Evolutionary conservation across 2,113 vertebrate species (phyloP).

Genomic region (Corythoichthys intestinalis): DNA sequence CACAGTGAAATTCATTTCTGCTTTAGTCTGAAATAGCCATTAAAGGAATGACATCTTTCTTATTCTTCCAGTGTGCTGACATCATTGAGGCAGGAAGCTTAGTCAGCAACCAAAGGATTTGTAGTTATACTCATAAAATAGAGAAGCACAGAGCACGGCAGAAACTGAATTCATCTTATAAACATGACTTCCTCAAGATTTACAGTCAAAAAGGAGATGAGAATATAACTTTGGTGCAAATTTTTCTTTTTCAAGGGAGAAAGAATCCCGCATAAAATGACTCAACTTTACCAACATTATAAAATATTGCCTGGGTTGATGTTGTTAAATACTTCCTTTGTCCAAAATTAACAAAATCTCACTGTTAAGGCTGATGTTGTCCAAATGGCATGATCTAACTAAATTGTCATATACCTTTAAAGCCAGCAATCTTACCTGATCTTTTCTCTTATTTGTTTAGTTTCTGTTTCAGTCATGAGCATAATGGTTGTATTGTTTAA

Average conservation of each 20-base stretch:
- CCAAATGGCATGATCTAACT: neutral
- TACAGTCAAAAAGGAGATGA: constrained; percentile 16
- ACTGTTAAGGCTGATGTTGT: neutral
- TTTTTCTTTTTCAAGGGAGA: neutral
- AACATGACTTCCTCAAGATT: constrained; percentile 21
- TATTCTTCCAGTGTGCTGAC: constrained; percentile 11
- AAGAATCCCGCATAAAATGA: neutral
- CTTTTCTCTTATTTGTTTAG: neutral
- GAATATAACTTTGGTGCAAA: constrained; percentile 20
- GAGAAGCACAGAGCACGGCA: constrained; percentile 13
- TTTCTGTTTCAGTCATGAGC: neutral
- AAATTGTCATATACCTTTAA: neutral
- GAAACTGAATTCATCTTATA: constrained; percentile 11
- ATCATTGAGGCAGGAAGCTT: constrained; percentile 15
- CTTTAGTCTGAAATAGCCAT: constrained; percentile 55
- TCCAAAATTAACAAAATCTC: neutral
- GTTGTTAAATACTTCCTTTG: neutral
- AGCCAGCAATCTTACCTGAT: neutral
- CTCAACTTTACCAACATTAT: neutral
- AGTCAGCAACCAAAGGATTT: constrained; percentile 28
- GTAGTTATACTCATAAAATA: constrained; percentile 10
- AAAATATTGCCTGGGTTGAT: neutral
- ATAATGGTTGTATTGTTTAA: neutral
- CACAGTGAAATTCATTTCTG: neutral
- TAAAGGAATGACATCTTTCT: constrained; percentile 35